These are phyloP conservation scores for Nomada ferruginata DNA, from an alignment of 2,888 invertebrate species.

Conservation along the genomic window DNA sequence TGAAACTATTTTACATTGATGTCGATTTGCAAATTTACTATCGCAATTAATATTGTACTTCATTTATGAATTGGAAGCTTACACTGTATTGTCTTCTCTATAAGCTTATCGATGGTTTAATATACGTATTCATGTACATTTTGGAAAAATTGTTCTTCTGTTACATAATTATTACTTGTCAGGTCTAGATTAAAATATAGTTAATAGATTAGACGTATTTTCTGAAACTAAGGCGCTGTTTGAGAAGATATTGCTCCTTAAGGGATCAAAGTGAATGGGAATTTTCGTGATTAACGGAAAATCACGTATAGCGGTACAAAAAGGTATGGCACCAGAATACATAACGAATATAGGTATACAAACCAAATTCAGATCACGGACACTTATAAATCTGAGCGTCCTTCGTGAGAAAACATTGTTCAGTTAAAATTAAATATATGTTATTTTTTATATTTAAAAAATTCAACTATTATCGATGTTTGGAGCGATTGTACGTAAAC, in stretches of 20 bases:
- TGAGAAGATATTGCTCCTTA: background rate
- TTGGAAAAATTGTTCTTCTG: background rate
- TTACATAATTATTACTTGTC: background rate
- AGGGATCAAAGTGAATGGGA: conserved; percentile 3
- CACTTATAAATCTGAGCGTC: conserved; percentile 10
- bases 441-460: background rate
- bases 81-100: background rate
- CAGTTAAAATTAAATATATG: background rate
- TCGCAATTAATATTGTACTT: background rate
- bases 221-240: background rate
- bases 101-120: background rate
- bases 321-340: conserved; percentile 62
- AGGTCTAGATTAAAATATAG: background rate
- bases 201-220: background rate
- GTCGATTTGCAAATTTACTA: background rate
- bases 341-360: conserved; percentile 49
- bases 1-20: conserved; percentile 4
- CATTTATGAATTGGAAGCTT: background rate
- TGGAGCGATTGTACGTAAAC: background rate
- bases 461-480: background rate
- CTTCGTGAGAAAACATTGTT: background rate
- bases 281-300: conserved; percentile 24
- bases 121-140: background rate
- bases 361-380: background rate
- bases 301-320: conserved; percentile 63